Evolutionary conservation across 2,797 vertebrate species (phyloP).

Genomic region (Megaceryle alcyon): DNA sequence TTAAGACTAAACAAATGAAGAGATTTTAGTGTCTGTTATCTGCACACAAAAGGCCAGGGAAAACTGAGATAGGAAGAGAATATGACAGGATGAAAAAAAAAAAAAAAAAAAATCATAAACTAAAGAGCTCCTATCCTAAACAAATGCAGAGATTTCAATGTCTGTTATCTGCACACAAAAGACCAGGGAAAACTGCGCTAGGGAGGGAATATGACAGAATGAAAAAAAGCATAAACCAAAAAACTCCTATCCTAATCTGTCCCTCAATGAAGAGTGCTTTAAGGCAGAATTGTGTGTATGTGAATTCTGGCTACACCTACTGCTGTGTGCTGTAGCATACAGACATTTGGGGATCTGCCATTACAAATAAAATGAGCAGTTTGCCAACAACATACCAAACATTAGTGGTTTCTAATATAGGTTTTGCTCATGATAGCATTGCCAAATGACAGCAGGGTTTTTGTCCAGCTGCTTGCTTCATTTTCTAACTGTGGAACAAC

Average conservation of each 20-base stretch:
- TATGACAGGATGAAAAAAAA: background rate
- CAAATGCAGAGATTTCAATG: background rate
- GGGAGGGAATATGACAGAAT: background rate
- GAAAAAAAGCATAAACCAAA: too few relatives aligned
- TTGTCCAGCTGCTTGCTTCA: conserved; percentile 20
- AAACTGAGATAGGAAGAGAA: background rate
- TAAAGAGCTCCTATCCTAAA: background rate
- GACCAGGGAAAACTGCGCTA: background rate
- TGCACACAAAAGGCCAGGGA: background rate
- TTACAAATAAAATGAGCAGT: conserved; percentile 53
- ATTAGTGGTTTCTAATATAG: conserved; percentile 32
- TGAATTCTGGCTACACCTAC: conserved; percentile 22
- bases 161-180: background rate
- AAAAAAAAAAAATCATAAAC: background rate
- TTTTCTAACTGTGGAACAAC: background rate
- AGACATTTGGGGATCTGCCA: conserved; percentile 55
- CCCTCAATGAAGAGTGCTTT: background rate
- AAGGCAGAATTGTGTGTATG: background rate
- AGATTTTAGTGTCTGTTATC: background rate
- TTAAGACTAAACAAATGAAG: background rate
- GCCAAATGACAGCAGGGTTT: conserved; percentile 46
- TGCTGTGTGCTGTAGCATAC: background rate
- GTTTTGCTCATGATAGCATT: background rate
- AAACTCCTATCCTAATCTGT: background rate
- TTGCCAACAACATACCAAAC: conserved; percentile 69